Percentiles rank a stretch among this genome's conserved stretches.
Conservation (phyloP, 1,140 invertebrate species). For the Papilio aristodemus region DNA sequence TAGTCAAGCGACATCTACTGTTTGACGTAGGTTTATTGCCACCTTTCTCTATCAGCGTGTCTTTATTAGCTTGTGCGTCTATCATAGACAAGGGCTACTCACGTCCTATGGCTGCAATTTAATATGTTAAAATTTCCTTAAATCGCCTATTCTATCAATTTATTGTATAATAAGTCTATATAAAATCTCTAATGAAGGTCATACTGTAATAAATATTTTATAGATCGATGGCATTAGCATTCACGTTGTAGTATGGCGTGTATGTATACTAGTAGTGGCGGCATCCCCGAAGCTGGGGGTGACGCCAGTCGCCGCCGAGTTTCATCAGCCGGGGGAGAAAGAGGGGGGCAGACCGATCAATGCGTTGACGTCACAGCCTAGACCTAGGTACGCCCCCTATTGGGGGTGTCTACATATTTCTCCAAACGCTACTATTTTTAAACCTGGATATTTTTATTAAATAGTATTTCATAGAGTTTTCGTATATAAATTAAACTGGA, state of each 20-base stretch:
- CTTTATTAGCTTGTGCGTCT: no score
- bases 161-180: no score
- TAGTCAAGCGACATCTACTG: no score
- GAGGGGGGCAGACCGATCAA: conserved; percentile 65
- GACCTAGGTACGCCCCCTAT: conserved; percentile 33
- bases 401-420: background rate
- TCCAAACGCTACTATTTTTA: background rate
- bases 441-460: background rate
- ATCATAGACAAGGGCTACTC: no score
- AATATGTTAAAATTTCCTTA: no score
- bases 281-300: conserved; percentile 6
- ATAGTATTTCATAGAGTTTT: no score
- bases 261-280: background rate
- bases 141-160: no score
- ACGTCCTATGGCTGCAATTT: no score
- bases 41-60: no score
- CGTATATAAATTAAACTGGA: no score
- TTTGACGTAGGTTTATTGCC: no score
- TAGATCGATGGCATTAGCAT: background rate
- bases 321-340: conserved; percentile 62
- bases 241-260: conserved; percentile 4
- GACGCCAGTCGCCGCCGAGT: conserved; percentile 42
- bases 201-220: background rate
- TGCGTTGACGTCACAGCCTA: conserved; percentile 53
- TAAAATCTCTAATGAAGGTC: background rate